Conservation (phyloP, 1,140 invertebrate genomes). For the Tetraneura akinire region DNA sequence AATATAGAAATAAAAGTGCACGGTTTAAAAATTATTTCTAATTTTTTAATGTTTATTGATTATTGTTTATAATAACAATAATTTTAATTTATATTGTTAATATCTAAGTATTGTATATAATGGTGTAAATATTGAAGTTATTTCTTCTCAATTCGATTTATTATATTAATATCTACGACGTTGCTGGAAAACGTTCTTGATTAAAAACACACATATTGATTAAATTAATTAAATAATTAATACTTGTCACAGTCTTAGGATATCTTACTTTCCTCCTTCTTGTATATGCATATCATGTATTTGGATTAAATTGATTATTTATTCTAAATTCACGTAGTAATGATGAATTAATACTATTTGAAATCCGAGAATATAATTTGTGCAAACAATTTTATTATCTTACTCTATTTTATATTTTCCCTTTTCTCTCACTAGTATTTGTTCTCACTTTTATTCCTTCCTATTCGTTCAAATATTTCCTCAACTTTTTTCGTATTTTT, state of each 20-base stretch:
- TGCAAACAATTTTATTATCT: constrained; percentile 14
- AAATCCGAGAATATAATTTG: constrained; percentile 17
- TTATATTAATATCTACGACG: constrained; percentile 23
- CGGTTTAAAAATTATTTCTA: too few relatives aligned
- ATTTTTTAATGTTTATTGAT: too few relatives aligned
- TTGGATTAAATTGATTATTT: neutral
- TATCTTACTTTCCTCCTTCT: too few relatives aligned
- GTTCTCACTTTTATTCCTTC: neutral
- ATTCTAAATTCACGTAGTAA: constrained; percentile 14
- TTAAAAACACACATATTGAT: constrained; percentile 22
- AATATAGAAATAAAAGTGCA: too few relatives aligned
- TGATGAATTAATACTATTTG: constrained; percentile 14
- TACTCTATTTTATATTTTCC: neutral
- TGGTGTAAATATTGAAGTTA: constrained; percentile 28
- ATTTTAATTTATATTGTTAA: too few relatives aligned
- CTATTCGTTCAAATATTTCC: neutral
- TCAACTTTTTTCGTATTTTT: neutral
- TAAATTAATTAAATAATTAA: constrained; percentile 31
- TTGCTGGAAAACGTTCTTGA: constrained; percentile 4
- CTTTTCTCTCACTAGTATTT: too few relatives aligned
- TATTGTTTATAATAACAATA: too few relatives aligned
- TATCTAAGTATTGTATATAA: constrained; percentile 17
- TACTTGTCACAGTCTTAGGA: neutral
- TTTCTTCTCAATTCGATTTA: constrained; percentile 19
- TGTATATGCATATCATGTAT: neutral